Percentiles rank a stretch among this genome's conserved stretches.
These are phyloP conservation scores for Geophilus truncorum DNA, from an alignment of 2,888 invertebrate genomes.

Conservation along the genomic window DNA sequence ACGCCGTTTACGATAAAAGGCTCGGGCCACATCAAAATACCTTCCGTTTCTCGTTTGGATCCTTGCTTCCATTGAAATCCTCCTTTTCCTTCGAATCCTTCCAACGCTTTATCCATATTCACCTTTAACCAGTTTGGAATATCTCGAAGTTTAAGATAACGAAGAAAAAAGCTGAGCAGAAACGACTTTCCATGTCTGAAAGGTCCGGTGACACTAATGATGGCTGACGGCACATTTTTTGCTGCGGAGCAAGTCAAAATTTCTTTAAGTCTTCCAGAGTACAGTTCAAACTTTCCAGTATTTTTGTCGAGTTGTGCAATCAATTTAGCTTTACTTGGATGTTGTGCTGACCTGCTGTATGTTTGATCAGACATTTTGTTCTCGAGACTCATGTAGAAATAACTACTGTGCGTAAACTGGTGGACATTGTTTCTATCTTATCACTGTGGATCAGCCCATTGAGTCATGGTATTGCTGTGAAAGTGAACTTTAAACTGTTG, in stretches of 20 bases:
- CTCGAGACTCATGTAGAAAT: too few species aligned
- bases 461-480: too few species aligned
- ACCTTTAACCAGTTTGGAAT: not conserved
- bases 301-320: not conserved
- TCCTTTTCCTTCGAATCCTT: too few species aligned
- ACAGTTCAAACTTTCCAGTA: not conserved
- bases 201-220: not conserved
- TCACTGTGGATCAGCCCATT: too few species aligned
- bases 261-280: not conserved
- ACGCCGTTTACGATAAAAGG: not conserved
- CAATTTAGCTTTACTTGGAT: not conserved
- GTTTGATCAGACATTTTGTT: too few species aligned
- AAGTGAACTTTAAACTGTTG: too few species aligned
- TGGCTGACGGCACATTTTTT: not conserved
- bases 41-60: not conserved
- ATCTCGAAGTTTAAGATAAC: not conserved
- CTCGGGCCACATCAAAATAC: not conserved
- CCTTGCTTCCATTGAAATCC: not conserved
- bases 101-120: not conserved
- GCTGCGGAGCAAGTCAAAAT: not conserved
- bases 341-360: not conserved
- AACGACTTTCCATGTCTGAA: not conserved
- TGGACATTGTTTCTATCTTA: too few species aligned
- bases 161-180: not conserved
- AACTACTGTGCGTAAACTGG: too few species aligned